Percentiles rank a stretch among this genome's conserved stretches.
phyloP scores from a whole-genome alignment of 2,113 vertebrate genomes.

The Ciconia boyciana region DNA sequence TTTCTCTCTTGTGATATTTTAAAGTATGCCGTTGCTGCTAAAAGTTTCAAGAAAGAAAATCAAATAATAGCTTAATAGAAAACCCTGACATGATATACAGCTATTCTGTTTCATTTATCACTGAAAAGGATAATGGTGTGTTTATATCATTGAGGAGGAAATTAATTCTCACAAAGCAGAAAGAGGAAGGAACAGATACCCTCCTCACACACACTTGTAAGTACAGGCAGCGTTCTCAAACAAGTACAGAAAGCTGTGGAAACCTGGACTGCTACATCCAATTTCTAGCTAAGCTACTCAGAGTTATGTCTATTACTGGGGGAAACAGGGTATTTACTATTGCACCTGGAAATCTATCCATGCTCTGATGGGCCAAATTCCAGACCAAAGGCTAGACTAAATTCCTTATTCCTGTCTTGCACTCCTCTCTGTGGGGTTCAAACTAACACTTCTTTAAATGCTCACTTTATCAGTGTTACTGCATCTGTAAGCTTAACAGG shows the following conservation, averaged over 20 bases:
- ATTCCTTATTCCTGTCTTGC: background rate
- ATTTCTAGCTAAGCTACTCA: background rate
- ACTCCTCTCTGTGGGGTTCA: background rate
- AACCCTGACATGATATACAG: constrained; percentile 35
- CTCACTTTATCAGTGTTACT: background rate
- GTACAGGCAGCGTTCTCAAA: background rate
- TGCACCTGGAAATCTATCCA: background rate
- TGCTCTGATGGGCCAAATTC: background rate
- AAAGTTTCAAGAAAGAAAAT: constrained; percentile 51
- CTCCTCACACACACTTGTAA: background rate
- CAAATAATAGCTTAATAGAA: constrained; percentile 42
- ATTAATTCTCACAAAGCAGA: constrained; percentile 45
- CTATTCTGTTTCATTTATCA: constrained; percentile 32
- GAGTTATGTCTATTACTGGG: background rate
- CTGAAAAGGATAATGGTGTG: constrained; percentile 3
- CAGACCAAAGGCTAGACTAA: background rate
- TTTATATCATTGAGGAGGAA: constrained; percentile 35
- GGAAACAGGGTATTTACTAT: background rate
- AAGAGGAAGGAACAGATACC: background rate
- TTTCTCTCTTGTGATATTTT: constrained; percentile 50
- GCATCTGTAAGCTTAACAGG: background rate
- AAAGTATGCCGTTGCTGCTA: background rate
- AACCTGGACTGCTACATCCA: background rate
- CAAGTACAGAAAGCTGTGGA: background rate
- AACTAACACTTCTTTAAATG: background rate